These are phyloP conservation scores for Myodes glareolus DNA, from an alignment of 2,113 vertebrate species.

Conservation along the genomic window DNA sequence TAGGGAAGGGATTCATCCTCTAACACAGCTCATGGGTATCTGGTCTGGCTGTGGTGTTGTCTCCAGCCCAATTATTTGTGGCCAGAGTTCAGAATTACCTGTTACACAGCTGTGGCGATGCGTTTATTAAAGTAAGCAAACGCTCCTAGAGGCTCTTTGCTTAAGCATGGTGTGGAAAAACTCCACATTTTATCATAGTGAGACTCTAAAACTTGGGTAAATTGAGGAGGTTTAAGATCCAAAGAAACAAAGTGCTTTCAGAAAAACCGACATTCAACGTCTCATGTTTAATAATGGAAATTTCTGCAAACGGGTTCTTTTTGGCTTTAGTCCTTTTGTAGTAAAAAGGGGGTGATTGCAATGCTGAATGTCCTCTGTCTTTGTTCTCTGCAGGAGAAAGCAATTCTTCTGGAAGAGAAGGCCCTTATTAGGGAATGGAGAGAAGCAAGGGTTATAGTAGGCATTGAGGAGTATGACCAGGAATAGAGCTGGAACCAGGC, in stretches of 20 bases:
- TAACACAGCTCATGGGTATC: background rate
- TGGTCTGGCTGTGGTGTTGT: slow-evolving; percentile 43
- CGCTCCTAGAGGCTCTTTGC: background rate
- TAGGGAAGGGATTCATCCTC: slow-evolving; percentile 17
- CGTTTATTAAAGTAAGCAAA: slow-evolving; percentile 45
- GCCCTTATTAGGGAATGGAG: too few relatives aligned
- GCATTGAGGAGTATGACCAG: too few relatives aligned
- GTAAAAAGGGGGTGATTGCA: background rate
- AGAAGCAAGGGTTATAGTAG: background rate
- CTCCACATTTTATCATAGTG: background rate
- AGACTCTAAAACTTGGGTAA: background rate
- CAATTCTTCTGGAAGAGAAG: background rate
- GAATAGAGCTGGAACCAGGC: background rate
- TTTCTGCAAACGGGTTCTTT: background rate
- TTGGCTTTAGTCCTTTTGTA: background rate
- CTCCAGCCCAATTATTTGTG: slow-evolving; percentile 36
- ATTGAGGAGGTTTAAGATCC: background rate
- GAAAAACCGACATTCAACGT: background rate
- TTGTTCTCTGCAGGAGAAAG: background rate
- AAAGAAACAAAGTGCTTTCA: background rate
- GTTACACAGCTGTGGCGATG: background rate
- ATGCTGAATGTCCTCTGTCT: background rate
- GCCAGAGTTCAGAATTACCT: slow-evolving; percentile 42
- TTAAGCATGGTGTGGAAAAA: background rate
- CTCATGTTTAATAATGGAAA: background rate